Conservation (phyloP, 2,113 vertebrate species). For the Atractosteus spatula region DNA sequence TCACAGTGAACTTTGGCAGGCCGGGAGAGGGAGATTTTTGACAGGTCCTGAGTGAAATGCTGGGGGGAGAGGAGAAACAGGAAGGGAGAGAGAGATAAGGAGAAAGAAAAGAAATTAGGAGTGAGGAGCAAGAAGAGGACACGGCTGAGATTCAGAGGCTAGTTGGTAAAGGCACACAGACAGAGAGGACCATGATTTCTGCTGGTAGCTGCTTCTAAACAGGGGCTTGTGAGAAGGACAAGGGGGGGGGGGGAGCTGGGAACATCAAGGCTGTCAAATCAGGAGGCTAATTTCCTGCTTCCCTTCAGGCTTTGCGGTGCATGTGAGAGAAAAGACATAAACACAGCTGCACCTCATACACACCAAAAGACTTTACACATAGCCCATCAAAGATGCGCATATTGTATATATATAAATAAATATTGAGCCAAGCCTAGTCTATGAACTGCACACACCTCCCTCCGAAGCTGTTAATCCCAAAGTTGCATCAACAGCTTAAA, state of each 20-base stretch:
- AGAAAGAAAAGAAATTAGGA: background rate
- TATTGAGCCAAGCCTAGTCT: too few species aligned
- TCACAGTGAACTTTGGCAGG: background rate
- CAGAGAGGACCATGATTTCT: slow-evolving; percentile 21
- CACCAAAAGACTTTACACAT: background rate
- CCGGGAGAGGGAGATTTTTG: background rate
- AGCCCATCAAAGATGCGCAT: background rate
- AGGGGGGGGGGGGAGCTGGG: slow-evolving; percentile 15
- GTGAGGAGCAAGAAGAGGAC: background rate
- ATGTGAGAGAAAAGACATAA: slow-evolving; percentile 20
- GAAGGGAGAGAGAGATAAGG: background rate
- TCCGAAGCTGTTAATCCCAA: too few species aligned
- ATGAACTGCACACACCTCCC: too few species aligned
- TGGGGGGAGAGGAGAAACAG: background rate
- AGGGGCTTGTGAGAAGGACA: slow-evolving; percentile 23
- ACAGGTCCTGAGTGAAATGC: background rate
- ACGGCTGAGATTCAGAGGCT: background rate
- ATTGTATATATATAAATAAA: too few species aligned
- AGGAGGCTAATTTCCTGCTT: slow-evolving; percentile 21
- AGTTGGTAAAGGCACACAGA: background rate
- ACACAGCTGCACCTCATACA: background rate
- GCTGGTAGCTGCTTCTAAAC: slow-evolving; percentile 1
- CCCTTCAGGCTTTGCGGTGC: slow-evolving; percentile 23
- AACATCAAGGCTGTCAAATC: slow-evolving; percentile 18
- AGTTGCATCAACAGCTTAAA: too few species aligned